Base-by-base conservation (phyloP, 2,113 vertebrate species). In the Tetrax tetrax region DNA sequence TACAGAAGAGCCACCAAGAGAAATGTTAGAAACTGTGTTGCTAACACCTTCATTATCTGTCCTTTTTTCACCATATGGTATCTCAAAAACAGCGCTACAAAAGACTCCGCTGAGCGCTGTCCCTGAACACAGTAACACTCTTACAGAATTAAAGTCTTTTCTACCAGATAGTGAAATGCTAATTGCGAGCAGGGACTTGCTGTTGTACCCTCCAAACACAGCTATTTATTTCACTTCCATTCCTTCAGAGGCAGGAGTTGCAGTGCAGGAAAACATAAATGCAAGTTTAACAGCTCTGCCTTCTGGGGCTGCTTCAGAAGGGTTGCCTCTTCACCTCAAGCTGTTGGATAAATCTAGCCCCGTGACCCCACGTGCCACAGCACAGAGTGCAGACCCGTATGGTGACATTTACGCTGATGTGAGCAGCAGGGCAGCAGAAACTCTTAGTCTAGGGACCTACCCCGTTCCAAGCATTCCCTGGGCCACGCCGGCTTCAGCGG, bases 11-110 rank as follows among this genome's bases (percentile, higher is more conserved):
- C 88, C 81, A 85, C 90, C 95, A 70, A 75, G n/a, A 84, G 97
- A 94, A 68, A 60, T 14, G 2, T 78, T 82, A 23, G 93, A 88
- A 82, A 78, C 96, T 29, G 31, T 43, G 31, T 87, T 94, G 43
- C 69, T 89, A 69, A 95, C 96, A 23, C 98, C 98, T 21, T 97
- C 93, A 0, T 77, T 97, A 64, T 95, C 97, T 31, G 22, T 85
- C 9, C 29, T 74, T 72, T 95, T 95, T 76, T 85, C 86, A 8
- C 93, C 22, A 0, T 86, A 92, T 8, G 88, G 31, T 37, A 80
- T 95, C 56, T 87, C 83, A 77, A 77, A 93, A 54, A 82, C 93
- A 17, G 63, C 76, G 28, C 93, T 89, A 96, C 91, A 90, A 43
- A 93, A 69, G 82, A 84, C 94, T 64, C 41, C 1, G 0, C 82